phyloP scores from a whole-genome alignment of 2,888 invertebrate species.

The Drosophila neotestacea region DNA sequence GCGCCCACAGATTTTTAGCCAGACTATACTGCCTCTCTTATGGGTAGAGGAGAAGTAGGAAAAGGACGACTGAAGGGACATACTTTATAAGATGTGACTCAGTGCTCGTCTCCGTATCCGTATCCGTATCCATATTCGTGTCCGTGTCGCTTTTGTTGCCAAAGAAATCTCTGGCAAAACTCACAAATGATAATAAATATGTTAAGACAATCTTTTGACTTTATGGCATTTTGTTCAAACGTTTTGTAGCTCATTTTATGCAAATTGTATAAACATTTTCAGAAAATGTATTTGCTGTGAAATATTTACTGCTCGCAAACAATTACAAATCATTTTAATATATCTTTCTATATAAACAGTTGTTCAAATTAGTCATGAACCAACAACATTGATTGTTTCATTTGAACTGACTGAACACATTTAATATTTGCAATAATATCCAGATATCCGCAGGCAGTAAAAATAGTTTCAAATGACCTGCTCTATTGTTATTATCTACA shows the following conservation, averaged over 20 bases:
- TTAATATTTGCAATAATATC: too few relatives aligned
- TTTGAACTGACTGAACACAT: too few relatives aligned
- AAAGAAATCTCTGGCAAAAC: background rate
- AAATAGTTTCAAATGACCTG: too few relatives aligned
- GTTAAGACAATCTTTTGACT: constrained; percentile 12
- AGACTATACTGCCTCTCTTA: background rate
- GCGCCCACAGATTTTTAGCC: constrained; percentile 57
- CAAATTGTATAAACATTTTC: background rate
- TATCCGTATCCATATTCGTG: background rate
- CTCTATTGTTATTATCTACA: too few relatives aligned
- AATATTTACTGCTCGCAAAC: background rate
- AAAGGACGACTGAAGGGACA: background rate
- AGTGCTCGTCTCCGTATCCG: too few relatives aligned
- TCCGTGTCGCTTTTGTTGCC: background rate
- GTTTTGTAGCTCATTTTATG: constrained; percentile 11
- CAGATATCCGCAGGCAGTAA: too few relatives aligned
- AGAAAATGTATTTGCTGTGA: background rate
- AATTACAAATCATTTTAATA: too few relatives aligned
- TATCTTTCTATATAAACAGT: too few relatives aligned
- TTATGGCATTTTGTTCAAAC: constrained; percentile 10
- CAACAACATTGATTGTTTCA: too few relatives aligned
- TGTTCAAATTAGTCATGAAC: too few relatives aligned
- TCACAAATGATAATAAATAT: constrained; percentile 7
- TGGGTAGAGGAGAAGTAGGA: background rate
- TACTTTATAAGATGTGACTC: constrained; percentile 1